Evolutionary conservation across 2,888 invertebrate species (phyloP), one percentile per base, ranked within the genome.

Genomic region (Dilophus febrilis): DNA sequence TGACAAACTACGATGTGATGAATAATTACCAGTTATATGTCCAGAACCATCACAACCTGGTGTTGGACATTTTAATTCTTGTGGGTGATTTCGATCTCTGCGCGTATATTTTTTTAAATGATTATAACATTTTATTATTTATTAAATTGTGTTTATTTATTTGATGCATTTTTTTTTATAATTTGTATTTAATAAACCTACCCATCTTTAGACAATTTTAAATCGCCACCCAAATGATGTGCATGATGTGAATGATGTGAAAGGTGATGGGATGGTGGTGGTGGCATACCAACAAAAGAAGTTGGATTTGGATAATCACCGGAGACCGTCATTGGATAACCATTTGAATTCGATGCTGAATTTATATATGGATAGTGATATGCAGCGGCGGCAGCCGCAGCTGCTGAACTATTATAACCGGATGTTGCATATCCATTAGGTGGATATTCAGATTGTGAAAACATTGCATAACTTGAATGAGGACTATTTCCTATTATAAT

Each of bases 21-120:
- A 85, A 64, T 91, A 91, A 68, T 90, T 91, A 42, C 90, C 90
- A 26, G 90, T 90, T 47, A 88, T 85, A 66, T 91, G 91, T 35
- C 91, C 91, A 33, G 87, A 86, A 29, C 90, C 90, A 57, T 90
- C 88, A 61, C 90, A 90, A 31, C 87, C 88, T 1, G 85, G 85
- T 0, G 87, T 87, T 8, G 87, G 87, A 58, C 87, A 88, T 64
- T 86, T 87, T 48, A 83, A 67, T 64, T 83, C 83, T 58, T 83
- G 82, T 5, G 82, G 82, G 58, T 80, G 80, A 37, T 77, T 74
- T 50, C 81, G 74, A 61, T 82, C 82, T 42, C 76, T 72, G 3
- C 17, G 10, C 12, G n/a, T 17, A 14, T 14, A 16, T 27, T 35
- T 35, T 16, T 27, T 37, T 28, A 14, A n/a, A 30, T 29, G 10